Evolutionary conservation across 2,888 invertebrate species (phyloP).

Genomic region (Coleophora deauratella): DNA sequence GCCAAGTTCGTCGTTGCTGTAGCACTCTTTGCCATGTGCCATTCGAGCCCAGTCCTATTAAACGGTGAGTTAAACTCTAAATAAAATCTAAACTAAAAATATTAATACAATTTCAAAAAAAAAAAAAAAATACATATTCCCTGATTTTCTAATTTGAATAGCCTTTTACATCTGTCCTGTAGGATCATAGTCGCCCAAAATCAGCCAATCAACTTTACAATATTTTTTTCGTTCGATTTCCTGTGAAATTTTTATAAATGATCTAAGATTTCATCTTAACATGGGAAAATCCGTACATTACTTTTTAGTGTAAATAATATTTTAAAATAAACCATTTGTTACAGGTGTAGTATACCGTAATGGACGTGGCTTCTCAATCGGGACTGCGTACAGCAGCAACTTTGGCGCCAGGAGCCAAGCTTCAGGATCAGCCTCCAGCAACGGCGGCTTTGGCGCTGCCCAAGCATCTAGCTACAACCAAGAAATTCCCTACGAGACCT

Average conservation of each 20-base stretch:
- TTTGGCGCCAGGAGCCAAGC: conserved; percentile 35
- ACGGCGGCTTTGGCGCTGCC: conserved; percentile 31
- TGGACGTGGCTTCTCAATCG: conserved; percentile 44
- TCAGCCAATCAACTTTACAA: too few relatives aligned
- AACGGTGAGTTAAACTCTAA: conserved; percentile 38
- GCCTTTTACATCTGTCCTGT: too few relatives aligned
- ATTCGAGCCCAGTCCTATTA: conserved; percentile 46
- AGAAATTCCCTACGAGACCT: conserved; percentile 19
- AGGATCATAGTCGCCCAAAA: too few relatives aligned
- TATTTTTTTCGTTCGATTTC: too few relatives aligned
- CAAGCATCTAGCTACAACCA: conserved; percentile 35
- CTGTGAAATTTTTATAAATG: too few relatives aligned
- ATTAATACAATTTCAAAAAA: too few relatives aligned
- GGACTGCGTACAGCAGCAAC: conserved; percentile 39
- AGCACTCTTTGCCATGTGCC: conserved; percentile 48
- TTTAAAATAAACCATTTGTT: too few relatives aligned
- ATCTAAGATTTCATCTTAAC: too few relatives aligned
- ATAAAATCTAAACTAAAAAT: not conserved
- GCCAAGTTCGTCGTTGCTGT: conserved; percentile 49
- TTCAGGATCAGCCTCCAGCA: conserved; percentile 34
- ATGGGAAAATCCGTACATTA: too few relatives aligned
- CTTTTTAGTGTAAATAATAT: too few relatives aligned
- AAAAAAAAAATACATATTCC: not conserved
- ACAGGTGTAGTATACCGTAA: conserved; percentile 47
- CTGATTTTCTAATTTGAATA: too few relatives aligned